A percentile compares a stretch with the other conserved stretches of the same genome.
Conservation (phyloP, 1,140 invertebrate genomes). For the Diorhabda elongata region DNA sequence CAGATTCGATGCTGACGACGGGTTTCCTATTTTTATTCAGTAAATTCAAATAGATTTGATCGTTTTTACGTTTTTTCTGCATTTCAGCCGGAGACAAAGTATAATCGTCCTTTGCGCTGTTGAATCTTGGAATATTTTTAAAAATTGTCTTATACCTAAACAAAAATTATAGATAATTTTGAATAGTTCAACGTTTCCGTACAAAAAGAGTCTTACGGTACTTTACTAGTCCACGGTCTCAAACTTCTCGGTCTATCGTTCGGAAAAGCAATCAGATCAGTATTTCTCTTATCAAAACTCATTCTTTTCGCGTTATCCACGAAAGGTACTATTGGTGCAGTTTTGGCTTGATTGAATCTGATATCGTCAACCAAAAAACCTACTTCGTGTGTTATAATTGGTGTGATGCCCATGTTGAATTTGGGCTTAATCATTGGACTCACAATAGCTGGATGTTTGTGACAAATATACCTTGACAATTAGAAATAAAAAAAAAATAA, state of each 20-base stretch:
- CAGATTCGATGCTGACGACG: too few species aligned
- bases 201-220: slow-evolving; percentile 19
- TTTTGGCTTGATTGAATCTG: slow-evolving; percentile 26
- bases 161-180: neutral
- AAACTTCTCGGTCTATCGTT: slow-evolving; percentile 32
- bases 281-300: slow-evolving; percentile 22
- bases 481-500: neutral
- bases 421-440: slow-evolving; percentile 14
- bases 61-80: slow-evolving; percentile 13
- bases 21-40: neutral
- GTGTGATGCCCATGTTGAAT: slow-evolving; percentile 31
- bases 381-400: slow-evolving; percentile 30
- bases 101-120: slow-evolving; percentile 18
- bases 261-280: slow-evolving; percentile 34
- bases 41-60: neutral
- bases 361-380: slow-evolving; percentile 32
- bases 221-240: slow-evolving; percentile 28
- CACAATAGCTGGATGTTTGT: neutral
- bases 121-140: slow-evolving; percentile 20
- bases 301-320: slow-evolving; percentile 16
- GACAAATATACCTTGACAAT: neutral
- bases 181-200: neutral
- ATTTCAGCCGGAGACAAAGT: slow-evolving; percentile 15
- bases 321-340: slow-evolving; percentile 24
- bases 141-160: slow-evolving; percentile 28